A percentile compares a stretch with the other conserved stretches of the same genome.
phyloP scores from a whole-genome alignment of 2,797 vertebrate genomes.

The Cynodonichthys magdalenae region DNA sequence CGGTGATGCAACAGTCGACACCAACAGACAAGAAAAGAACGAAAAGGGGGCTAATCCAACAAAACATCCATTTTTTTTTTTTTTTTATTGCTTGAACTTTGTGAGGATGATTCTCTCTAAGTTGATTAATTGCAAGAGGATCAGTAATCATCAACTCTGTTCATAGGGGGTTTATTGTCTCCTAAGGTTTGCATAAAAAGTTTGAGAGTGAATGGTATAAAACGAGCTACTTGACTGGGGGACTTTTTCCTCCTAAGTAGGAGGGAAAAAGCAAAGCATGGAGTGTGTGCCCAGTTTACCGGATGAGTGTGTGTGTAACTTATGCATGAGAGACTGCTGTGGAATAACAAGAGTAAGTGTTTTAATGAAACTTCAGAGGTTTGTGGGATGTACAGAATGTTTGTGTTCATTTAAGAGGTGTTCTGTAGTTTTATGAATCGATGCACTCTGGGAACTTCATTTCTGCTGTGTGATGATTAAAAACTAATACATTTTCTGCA shows the following conservation, averaged over 20 bases:
- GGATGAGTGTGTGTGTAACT: conserved; percentile 63
- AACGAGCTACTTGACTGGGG: conserved; percentile 49
- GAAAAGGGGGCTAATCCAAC: conserved; percentile 3
- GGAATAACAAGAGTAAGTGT: conserved; percentile 24
- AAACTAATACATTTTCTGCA: conserved; percentile 43
- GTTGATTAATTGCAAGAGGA: conserved; percentile 33
- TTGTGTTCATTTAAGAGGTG: conserved; percentile 29
- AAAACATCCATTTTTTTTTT: conserved; percentile 1
- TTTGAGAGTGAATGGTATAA: conserved; percentile 30
- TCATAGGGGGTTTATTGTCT: conserved; percentile 47
- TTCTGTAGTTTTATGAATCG: conserved; percentile 59
- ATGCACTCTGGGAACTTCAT: conserved; percentile 48
- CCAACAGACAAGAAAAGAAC: conserved; percentile 11
- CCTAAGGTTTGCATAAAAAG: conserved; percentile 33
- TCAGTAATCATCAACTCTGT: conserved; percentile 30
- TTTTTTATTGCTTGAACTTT: conserved; percentile 22
- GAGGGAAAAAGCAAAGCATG: conserved; percentile 13
- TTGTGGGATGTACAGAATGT: conserved; percentile 36
- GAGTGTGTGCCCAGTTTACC: conserved; percentile 40
- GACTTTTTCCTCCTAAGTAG: conserved; percentile 50
- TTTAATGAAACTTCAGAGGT: conserved; percentile 33
- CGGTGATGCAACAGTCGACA: conserved; percentile 15
- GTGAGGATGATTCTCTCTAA: conserved; percentile 52
- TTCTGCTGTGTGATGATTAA: conserved; percentile 43
- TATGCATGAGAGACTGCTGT: conserved; percentile 49